A percentile compares a stretch with the other conserved stretches of the same genome.
phyloP scores from a whole-genome alignment of 2,888 invertebrate species.

The Arctia plantaginis region DNA sequence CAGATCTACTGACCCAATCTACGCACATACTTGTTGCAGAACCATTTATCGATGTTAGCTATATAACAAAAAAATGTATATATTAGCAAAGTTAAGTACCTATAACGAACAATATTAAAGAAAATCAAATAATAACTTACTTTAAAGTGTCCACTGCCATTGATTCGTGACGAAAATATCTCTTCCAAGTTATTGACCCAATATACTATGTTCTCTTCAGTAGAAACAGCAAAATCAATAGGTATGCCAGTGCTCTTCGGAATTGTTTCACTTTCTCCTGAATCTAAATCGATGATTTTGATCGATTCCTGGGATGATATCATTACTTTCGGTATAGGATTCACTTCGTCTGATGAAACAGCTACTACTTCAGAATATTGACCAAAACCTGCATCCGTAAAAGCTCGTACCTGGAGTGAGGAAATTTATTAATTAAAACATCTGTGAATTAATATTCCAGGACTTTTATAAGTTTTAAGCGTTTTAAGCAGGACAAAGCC shows the following conservation, averaged over 20 bases:
- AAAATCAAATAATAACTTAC: slow-evolving; percentile 49
- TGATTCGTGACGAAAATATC: slow-evolving; percentile 87
- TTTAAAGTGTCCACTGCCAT: slow-evolving; percentile 83
- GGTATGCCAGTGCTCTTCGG: slow-evolving; percentile 89
- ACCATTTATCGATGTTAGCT: slow-evolving; percentile 81
- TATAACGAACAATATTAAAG: not conserved
- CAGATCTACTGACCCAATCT: slow-evolving; percentile 94
- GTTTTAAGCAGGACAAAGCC: too few species aligned
- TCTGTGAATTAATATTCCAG: not conserved
- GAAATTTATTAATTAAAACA: not conserved
- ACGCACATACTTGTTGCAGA: slow-evolving; percentile 89
- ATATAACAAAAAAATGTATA: not conserved
- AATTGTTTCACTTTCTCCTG: slow-evolving; percentile 87
- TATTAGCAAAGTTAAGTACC: not conserved
- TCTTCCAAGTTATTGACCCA: slow-evolving; percentile 94
- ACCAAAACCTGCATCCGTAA: slow-evolving; percentile 92
- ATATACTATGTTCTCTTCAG: slow-evolving; percentile 90
- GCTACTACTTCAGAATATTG: slow-evolving; percentile 88
- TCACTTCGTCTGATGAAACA: slow-evolving; percentile 88
- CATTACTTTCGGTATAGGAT: slow-evolving; percentile 92
- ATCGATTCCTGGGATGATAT: slow-evolving; percentile 91
- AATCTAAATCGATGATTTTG: slow-evolving; percentile 91
- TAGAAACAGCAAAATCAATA: slow-evolving; percentile 89
- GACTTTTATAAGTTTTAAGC: too few species aligned
- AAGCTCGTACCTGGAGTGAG: slow-evolving; percentile 90